These are phyloP conservation scores for Nyctibius grandis DNA, from an alignment of 2,797 vertebrate genomes.

Conservation along the genomic window DNA sequence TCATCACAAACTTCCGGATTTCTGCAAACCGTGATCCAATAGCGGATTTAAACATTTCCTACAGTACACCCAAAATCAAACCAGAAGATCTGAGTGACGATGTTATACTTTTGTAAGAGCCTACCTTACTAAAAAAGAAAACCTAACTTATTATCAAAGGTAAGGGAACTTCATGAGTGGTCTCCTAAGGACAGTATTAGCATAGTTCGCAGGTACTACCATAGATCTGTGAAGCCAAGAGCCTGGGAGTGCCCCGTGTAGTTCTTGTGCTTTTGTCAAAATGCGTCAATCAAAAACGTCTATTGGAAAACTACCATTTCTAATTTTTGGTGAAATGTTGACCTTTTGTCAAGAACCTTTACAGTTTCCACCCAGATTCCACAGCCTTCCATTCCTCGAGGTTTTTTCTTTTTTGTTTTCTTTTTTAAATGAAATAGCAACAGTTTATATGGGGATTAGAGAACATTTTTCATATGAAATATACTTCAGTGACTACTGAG, in stretches of 20 bases:
- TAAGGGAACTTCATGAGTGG: background rate
- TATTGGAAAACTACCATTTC: background rate
- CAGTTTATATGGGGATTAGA: background rate
- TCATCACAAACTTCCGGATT: background rate
- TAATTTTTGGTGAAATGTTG: background rate
- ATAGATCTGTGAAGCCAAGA: background rate
- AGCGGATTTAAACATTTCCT: background rate
- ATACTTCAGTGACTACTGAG: background rate
- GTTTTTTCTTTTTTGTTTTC: background rate
- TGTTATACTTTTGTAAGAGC: background rate
- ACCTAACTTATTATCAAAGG: background rate
- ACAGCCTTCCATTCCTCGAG: background rate
- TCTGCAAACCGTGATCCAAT: background rate
- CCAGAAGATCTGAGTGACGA: background rate
- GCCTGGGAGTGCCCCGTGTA: too few relatives aligned
- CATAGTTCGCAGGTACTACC: background rate
- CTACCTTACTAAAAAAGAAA: background rate
- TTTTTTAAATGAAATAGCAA: background rate
- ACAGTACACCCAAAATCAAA: background rate
- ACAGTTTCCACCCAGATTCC: background rate
- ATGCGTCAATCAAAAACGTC: background rate
- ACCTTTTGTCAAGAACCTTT: background rate
- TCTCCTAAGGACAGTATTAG: background rate
- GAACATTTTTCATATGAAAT: background rate
- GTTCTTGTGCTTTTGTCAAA: background rate